Evolutionary conservation across 2,113 vertebrate genomes (phyloP), one percentile per base, ranked within the genome.

Genomic region (Pardalotus punctatus): DNA sequence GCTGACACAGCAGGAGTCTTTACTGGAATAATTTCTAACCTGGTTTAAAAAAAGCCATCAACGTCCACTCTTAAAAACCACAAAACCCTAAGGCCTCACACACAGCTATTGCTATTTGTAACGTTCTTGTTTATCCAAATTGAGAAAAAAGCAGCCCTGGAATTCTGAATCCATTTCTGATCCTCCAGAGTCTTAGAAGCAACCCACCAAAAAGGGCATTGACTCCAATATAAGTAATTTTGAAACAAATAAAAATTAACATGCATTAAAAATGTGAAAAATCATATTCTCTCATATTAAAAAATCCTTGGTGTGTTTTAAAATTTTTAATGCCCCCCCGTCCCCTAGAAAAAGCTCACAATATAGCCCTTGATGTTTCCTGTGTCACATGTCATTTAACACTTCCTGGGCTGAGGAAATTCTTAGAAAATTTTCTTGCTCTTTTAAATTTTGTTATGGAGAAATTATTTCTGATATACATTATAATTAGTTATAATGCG

Each of bases 1-100:
- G 77, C 86, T 94, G 94, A 96, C 35, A 56, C 33, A 90, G 61
- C 69, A 72, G 36, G 56, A 81, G 40, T 56, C 36, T 71, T 89
- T 78, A 64, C 45, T 79, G 57, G 61, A 89, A 66, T 91, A 57
- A 81, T 94, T 91, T 96, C 89, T 81, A 84, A 77, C 45, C 17
- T 85, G 23, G 31, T 74, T 91, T 86, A 18, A 6, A 91, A 83
- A 84, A 71, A 78, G 5, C 20, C 35, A 58, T 79, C 92, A 81
- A 53, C 1, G 6, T 78, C 35, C 40, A 77, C 36, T 14, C 53
- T 86, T 91, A 74, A 73, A 91, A 86, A 16, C 5, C 45, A 50
- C 53, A 84, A 67, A 86, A 48, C 42, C 47, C 38, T 15, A 42
- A 66, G 71, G 61, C 57, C 15, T 78, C 19, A 77, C 24, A 73